Evolutionary conservation across 2,888 invertebrate species (phyloP), one percentile per base, ranked within the genome.

Genomic region (Pardosa pseudoannulata): DNA sequence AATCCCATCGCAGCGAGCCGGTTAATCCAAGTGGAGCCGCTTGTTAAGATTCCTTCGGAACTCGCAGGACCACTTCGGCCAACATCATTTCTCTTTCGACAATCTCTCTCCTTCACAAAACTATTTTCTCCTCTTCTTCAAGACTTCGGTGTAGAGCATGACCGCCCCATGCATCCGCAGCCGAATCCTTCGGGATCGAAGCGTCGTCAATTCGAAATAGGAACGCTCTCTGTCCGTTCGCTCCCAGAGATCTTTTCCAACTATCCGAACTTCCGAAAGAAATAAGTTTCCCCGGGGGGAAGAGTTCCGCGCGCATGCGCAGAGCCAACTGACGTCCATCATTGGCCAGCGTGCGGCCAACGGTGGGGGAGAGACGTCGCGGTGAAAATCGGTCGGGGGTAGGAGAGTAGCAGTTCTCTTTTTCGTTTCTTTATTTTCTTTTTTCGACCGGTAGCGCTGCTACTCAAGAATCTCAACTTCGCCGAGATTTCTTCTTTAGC

Each of bases 271-370:
- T 68, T 74, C 62, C 19, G 23, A 46, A 62, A 50, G 56, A 56
- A 56, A 56, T 56, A 56, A 56, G 3, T 19, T 56, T 16, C 36
- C 11, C 41, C 64, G 41, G 46, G 23, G 75, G 32, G 13, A 2
- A 27, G 31, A 72, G 78, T 68, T 9, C 32, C 27, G 36, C 68
- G 67, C 68, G 85, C 85, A 75, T 75, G 74, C 74, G 85, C 75
- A 28, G 19, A n/a, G 31, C 31, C 50, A 28, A 29, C 36, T 73
- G 73, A 75, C 79, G 85, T 74, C 85, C 68, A 79, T 79, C 79
- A 86, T 86, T 86, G 85, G 85, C 85, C 75, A 74, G 80, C 80
- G 64, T 73, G 74, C 67, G 80, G 73, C 80, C 67, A 65, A 72
- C 62, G 65, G 62, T 68, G 32, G 65, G 67, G 32, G 71, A 64